Evolutionary conservation across 2,113 vertebrate species (phyloP).

Genomic region (Gopherus flavomarginatus): DNA sequence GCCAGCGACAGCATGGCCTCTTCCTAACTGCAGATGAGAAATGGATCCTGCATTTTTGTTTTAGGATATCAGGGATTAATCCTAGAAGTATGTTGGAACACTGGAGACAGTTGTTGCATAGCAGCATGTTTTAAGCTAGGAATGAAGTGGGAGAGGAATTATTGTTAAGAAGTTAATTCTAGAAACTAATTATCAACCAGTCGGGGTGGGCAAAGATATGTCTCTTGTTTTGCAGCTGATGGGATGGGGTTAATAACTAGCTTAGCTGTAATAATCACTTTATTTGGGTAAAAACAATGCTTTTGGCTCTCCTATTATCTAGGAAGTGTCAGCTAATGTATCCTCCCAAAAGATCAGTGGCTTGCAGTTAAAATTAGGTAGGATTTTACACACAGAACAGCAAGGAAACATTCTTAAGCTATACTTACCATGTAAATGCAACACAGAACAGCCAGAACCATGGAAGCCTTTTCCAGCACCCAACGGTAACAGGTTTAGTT

Average conservation of each 20-base stretch:
- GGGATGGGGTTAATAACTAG: background rate
- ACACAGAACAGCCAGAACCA: background rate
- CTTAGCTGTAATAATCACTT: accelerated
- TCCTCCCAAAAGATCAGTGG: background rate
- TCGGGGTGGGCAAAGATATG: accelerated
- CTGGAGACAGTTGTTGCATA: background rate
- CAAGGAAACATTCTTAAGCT: background rate
- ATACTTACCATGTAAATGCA: background rate
- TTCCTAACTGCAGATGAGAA: background rate
- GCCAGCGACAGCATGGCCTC: background rate
- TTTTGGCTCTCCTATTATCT: background rate
- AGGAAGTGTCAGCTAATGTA: conserved; percentile 4
- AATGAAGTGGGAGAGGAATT: background rate
- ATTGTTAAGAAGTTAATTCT: background rate
- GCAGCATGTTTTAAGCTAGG: background rate
- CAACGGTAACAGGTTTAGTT: background rate
- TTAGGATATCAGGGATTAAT: background rate
- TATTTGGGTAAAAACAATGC: background rate
- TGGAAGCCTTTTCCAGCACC: background rate
- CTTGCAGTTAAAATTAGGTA: background rate
- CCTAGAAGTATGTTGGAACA: background rate
- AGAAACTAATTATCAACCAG: background rate
- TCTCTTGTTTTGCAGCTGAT: background rate
- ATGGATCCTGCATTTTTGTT: background rate
- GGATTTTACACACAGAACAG: background rate